These are phyloP conservation scores for Chascanopsetta lugubris DNA, from an alignment of 2,113 vertebrate species.

Conservation along the genomic window DNA sequence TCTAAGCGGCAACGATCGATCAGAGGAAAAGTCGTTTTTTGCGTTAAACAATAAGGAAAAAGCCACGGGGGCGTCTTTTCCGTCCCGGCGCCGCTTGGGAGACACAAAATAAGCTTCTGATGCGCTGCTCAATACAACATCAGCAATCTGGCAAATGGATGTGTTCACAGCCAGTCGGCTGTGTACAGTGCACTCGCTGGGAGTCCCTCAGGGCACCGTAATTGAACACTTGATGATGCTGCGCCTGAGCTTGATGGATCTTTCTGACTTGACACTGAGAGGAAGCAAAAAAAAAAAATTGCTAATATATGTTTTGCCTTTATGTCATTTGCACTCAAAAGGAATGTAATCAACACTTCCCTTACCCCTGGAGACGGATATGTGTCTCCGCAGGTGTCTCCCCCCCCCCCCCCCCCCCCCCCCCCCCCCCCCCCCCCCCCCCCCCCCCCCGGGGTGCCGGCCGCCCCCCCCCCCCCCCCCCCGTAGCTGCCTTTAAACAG, in stretches of 20 bases:
- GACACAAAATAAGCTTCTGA: constrained; percentile 63
- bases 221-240: constrained; percentile 74
- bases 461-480: too few species aligned
- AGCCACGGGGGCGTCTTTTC: constrained; percentile 54
- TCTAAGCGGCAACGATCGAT: constrained; percentile 62
- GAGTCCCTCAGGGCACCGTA: constrained; percentile 61
- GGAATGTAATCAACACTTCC: constrained; percentile 55
- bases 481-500: constrained; percentile 64
- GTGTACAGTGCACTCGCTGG: constrained; percentile 25
- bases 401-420: constrained; percentile 53
- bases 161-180: constrained; percentile 52
- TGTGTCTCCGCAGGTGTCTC: constrained; percentile 64
- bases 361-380: constrained; percentile 28
- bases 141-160: constrained; percentile 72
- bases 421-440: constrained; percentile 52
- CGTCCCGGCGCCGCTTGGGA: constrained; percentile 45
- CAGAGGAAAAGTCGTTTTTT: constrained; percentile 46
- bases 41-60: constrained; percentile 66
- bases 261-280: constrained; percentile 51
- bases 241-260: constrained; percentile 70
- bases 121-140: constrained; percentile 62
- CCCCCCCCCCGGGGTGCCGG: too few species aligned
- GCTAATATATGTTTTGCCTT: constrained; percentile 45
- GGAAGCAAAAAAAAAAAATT: constrained; percentile 40
- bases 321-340: constrained; percentile 62